Percentiles rank a stretch among this genome's conserved stretches.
Evolutionary conservation across 1,140 invertebrate species (phyloP).

Genomic region (Pantala flavescens): DNA sequence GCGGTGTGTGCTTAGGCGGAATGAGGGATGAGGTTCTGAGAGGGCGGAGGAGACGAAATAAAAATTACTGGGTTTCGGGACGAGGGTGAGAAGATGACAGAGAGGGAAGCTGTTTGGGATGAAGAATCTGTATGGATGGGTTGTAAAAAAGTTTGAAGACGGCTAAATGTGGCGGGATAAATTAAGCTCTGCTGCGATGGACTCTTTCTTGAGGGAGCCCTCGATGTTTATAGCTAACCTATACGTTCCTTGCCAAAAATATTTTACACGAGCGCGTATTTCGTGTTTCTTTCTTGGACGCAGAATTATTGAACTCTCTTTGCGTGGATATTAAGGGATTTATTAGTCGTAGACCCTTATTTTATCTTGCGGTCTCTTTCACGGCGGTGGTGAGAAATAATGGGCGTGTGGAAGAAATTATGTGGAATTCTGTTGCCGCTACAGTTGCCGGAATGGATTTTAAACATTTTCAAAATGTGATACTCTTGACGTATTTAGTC

Average conservation of each 20-base stretch:
- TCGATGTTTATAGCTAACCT: background rate
- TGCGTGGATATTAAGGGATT: no score
- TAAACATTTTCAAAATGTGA: no score
- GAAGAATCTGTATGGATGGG: background rate
- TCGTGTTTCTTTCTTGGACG: background rate
- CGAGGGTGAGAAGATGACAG: background rate
- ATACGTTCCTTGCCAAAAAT: background rate
- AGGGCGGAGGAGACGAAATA: background rate
- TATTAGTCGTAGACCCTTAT: no score
- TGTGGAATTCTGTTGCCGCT: no score
- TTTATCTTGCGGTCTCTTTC: no score
- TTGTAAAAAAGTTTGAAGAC: background rate
- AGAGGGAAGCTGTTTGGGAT: background rate
- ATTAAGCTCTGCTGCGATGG: background rate
- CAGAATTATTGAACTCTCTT: background rate
- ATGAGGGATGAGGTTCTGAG: background rate
- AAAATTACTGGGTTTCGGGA: background rate
- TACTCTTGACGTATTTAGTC: no score
- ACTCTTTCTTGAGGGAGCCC: background rate
- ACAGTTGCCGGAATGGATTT: no score
- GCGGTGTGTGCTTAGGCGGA: background rate
- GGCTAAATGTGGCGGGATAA: background rate
- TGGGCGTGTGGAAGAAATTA: no score
- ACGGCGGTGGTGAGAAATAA: no score
- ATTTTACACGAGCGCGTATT: background rate